Conservation (phyloP, 1,140 invertebrate genomes). For the Musca domestica region DNA sequence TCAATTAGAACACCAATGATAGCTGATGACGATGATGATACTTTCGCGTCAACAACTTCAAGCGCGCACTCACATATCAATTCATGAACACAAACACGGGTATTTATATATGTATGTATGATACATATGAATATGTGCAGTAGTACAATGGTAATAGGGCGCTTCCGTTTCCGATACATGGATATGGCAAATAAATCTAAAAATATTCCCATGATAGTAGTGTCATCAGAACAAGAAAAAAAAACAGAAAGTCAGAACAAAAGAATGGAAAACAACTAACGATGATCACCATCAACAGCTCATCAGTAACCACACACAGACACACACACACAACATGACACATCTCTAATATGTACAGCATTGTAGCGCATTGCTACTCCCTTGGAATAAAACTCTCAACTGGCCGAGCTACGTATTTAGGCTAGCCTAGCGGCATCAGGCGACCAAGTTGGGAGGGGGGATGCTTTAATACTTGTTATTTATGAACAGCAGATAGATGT, state of each 20-base stretch:
- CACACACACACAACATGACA: no score
- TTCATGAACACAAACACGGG: background rate
- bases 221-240: no score
- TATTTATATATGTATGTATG: no score
- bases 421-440: no score
- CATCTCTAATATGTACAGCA: background rate
- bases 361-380: background rate
- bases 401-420: no score
- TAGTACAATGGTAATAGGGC: background rate
- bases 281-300: background rate
- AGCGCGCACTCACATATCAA: background rate
- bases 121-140: no score
- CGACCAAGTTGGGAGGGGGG: no score
- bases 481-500: no score
- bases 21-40: background rate
- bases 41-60: conserved; percentile 4
- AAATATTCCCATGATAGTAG: conserved; percentile 14
- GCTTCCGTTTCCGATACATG: conserved; percentile 1
- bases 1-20: background rate
- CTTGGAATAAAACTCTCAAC: background rate
- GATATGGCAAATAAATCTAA: background rate
- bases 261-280: no score
- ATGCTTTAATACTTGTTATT: no score
- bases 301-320: background rate
- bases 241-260: no score